Evolutionary conservation across 2,888 invertebrate genomes (phyloP).

Genomic region (Thymelicus acteon): DNA sequence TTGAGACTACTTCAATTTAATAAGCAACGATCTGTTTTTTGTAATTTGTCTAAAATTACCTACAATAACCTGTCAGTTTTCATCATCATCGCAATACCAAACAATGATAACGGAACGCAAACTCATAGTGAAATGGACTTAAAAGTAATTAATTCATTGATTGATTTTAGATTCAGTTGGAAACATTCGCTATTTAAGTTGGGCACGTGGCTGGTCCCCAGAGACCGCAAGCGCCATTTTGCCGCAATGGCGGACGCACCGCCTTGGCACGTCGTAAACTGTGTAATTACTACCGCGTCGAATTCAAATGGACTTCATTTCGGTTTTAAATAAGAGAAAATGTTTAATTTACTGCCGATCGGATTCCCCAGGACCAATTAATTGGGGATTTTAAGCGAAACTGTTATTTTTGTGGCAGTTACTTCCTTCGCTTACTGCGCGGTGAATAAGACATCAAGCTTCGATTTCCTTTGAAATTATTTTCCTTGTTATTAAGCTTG

Average conservation of each 20-base stretch:
- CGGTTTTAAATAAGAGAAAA: constrained; percentile 83
- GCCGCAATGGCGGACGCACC: constrained; percentile 60
- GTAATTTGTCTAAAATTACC: neutral
- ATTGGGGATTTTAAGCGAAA: constrained; percentile 72
- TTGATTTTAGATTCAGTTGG: constrained; percentile 68
- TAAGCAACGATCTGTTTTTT: neutral
- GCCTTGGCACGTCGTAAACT: constrained; percentile 81
- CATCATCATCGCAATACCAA: neutral
- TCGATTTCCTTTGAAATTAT: constrained; percentile 11
- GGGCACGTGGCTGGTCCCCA: constrained; percentile 48
- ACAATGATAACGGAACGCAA: neutral
- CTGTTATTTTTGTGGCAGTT: constrained; percentile 46
- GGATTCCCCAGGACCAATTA: constrained; percentile 73
- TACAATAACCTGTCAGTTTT: too few species aligned
- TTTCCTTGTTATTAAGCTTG: constrained; percentile 1
- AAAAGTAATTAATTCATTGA: constrained; percentile 68
- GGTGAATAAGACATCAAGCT: constrained; percentile 21
- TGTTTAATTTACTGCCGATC: constrained; percentile 81
- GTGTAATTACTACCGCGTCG: constrained; percentile 78
- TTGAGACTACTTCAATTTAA: too few species aligned
- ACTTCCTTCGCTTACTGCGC: constrained; percentile 38
- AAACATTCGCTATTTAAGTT: constrained; percentile 71
- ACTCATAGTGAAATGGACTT: constrained; percentile 9
- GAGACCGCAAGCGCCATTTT: constrained; percentile 62
- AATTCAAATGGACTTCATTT: constrained; percentile 83